Conservation (phyloP, 92 coral and sea anemone genomes). For the Heliopora coerulea region DNA sequence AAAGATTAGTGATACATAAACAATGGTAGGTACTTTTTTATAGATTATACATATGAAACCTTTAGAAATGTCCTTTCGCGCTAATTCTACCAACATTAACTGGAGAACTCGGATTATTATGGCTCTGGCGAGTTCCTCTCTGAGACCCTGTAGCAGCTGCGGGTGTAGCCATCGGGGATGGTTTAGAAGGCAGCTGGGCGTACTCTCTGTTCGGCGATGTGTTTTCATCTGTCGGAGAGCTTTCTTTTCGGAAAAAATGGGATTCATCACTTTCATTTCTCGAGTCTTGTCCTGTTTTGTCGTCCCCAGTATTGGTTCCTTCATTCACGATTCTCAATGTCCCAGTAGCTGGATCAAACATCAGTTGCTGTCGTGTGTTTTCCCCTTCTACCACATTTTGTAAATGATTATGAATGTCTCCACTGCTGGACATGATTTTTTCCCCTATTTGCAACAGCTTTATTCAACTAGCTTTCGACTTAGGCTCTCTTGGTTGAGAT, state of each 20-base stretch:
- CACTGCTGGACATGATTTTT: no score
- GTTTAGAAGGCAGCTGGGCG: background rate
- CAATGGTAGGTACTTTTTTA: no score
- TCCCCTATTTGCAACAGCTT: no score
- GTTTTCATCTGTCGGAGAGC: background rate
- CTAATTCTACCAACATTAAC: background rate
- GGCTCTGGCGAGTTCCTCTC: background rate
- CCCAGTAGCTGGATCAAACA: constrained; percentile 17
- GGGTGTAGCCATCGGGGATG: no score
- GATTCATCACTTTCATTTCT: background rate
- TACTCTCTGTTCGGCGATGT: background rate
- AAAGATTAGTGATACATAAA: no score
- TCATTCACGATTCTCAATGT: constrained; percentile 1
- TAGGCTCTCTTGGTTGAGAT: no score
- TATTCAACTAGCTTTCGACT: no score
- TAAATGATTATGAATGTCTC: no score
- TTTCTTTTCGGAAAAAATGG: background rate
- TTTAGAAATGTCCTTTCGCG: background rate
- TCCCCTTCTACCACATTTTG: background rate
- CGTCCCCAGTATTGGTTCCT: background rate
- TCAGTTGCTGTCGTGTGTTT: constrained; percentile 26
- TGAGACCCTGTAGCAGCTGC: no score
- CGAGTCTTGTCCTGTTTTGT: background rate
- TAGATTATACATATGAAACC: background rate
- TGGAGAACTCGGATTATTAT: background rate